Percentiles rank a stretch among this genome's conserved stretches.
Conservation (phyloP, 2,113 vertebrate species). For the Gracilinanus agilis region DNA sequence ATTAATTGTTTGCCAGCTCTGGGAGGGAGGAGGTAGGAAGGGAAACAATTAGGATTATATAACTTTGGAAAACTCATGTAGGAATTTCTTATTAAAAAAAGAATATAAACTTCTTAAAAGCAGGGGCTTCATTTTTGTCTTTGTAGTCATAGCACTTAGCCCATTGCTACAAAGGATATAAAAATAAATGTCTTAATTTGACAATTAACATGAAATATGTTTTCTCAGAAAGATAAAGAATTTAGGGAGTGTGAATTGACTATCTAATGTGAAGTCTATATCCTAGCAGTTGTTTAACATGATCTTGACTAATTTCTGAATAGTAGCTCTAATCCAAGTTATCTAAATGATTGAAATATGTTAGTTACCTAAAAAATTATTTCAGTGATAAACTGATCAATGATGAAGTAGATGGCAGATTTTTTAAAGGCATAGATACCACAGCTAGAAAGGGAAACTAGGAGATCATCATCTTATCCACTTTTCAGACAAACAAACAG, state of each 20-base stretch:
- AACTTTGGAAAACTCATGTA: no score
- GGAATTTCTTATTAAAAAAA: no score
- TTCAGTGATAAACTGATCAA: neutral
- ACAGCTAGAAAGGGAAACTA: neutral
- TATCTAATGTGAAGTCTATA: neutral
- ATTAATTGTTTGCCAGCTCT: no score
- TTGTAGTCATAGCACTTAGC: neutral
- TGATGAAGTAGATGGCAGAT: neutral
- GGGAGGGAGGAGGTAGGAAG: no score
- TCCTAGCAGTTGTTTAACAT: neutral
- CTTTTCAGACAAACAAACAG: neutral
- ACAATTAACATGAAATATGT: neutral
- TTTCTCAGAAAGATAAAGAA: neutral
- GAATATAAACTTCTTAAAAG: no score
- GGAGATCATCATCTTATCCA: neutral
- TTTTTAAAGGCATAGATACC: neutral
- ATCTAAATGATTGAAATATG: neutral
- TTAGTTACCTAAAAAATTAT: neutral
- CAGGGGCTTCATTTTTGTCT: no score
- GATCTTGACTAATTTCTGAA: neutral
- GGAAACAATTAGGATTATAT: no score
- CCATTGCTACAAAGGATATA: neutral
- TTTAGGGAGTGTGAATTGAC: neutral
- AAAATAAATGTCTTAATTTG: neutral
- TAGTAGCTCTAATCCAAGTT: neutral